Percentiles rank a stretch among this genome's conserved stretches.
phyloP scores from a whole-genome alignment of 2,888 invertebrate species.

The Himalopsyche kuldschensis region DNA sequence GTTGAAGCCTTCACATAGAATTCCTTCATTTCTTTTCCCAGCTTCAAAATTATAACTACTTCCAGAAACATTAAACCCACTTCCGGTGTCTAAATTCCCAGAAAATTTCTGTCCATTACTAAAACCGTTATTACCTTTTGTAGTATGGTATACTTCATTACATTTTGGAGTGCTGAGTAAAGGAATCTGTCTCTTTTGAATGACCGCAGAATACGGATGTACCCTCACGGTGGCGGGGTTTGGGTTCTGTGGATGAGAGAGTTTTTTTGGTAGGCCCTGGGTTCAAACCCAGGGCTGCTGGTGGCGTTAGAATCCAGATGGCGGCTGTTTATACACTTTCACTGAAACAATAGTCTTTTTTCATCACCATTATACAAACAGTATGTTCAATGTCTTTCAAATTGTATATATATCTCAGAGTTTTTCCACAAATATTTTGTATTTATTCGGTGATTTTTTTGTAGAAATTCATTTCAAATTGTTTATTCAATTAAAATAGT shows the following conservation, averaged over 20 bases:
- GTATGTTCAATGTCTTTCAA: too few species aligned
- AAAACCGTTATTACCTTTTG: not conserved
- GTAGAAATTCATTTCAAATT: too few species aligned
- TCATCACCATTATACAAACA: not conserved
- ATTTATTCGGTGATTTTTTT: too few species aligned
- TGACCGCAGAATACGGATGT: slow-evolving; percentile 2
- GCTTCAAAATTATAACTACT: not conserved
- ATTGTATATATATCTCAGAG: too few species aligned
- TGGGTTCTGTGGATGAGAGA: not conserved
- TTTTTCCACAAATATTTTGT: too few species aligned
- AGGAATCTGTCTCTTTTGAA: not conserved
- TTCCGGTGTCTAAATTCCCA: too few species aligned
- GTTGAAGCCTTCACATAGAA: not conserved
- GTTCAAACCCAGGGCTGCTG: slow-evolving; percentile 28
- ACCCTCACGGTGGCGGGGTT: slow-evolving; percentile 16
- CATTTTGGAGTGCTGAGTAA: not conserved
- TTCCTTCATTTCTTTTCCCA: not conserved
- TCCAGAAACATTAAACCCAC: not conserved
- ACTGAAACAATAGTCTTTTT: not conserved
- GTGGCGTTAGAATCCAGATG: slow-evolving; percentile 9
- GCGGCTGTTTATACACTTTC: slow-evolving; percentile 4
- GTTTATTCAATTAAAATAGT: too few species aligned
- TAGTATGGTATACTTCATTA: not conserved
- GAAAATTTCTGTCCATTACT: not conserved
- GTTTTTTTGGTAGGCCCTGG: slow-evolving; percentile 17